Percentiles rank a stretch among this genome's conserved stretches.
Conservation (phyloP, 2,797 vertebrate genomes). For the Sebastes steindachneri region DNA sequence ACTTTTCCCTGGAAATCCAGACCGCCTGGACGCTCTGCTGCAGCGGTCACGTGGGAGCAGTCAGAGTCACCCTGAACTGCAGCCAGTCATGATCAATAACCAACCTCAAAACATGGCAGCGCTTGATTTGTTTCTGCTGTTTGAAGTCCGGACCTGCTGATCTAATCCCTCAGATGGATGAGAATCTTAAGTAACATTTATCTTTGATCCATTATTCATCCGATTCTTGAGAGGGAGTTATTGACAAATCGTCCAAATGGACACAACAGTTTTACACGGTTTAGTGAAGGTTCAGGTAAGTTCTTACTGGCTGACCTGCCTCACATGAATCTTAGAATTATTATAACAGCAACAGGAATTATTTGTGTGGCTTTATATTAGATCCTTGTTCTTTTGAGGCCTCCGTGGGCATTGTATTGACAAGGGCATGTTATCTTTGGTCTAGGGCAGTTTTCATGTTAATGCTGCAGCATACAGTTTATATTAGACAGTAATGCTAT, state of each 20-base stretch:
- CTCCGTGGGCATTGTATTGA: background rate
- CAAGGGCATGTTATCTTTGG: background rate
- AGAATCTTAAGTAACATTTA: slow-evolving; percentile 76
- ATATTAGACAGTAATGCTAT: background rate
- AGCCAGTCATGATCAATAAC: slow-evolving; percentile 73
- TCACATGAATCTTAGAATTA: background rate
- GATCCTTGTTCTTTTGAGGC: background rate
- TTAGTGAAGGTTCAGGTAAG: background rate
- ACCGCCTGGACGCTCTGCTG: background rate
- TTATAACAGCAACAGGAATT: background rate
- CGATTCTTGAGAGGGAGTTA: slow-evolving; percentile 62
- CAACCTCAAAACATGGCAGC: slow-evolving; percentile 67
- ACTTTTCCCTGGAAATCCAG: slow-evolving; percentile 40
- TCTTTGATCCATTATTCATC: slow-evolving; percentile 83
- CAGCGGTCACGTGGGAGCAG: slow-evolving; percentile 24
- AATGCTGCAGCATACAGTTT: background rate
- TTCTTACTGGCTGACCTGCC: slow-evolving; percentile 7
- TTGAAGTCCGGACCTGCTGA: slow-evolving; percentile 78
- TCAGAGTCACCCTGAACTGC: slow-evolving; percentile 56
- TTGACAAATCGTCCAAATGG: slow-evolving; percentile 65
- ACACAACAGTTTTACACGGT: slow-evolving; percentile 28
- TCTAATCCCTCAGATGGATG: slow-evolving; percentile 74
- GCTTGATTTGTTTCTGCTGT: slow-evolving; percentile 71
- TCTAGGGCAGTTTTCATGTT: background rate
- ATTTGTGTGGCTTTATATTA: background rate